Conservation (phyloP, 2,888 invertebrate genomes). For the Caenorhabditis macrosperma region DNA sequence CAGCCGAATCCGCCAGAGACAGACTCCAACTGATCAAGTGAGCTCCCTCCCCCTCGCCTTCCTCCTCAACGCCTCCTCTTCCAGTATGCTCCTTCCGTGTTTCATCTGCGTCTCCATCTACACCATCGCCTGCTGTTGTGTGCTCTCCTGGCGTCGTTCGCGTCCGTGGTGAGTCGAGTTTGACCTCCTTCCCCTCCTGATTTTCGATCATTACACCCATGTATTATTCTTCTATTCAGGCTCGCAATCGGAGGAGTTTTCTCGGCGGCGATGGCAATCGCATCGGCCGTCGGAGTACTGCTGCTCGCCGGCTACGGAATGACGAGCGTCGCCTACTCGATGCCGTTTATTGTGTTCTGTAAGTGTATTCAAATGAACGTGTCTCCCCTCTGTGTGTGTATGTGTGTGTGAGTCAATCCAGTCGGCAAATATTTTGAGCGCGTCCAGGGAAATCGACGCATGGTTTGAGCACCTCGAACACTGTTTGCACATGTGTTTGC, state of each 20-base stretch:
- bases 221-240: constrained; percentile 54
- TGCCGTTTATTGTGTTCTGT: constrained; percentile 81
- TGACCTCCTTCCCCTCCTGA: background rate
- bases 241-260: constrained; percentile 86
- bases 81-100: constrained; percentile 77
- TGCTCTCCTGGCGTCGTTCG: constrained; percentile 88
- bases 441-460: constrained; percentile 15
- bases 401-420: constrained; percentile 49
- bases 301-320: constrained; percentile 86
- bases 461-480: constrained; percentile 16
- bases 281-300: constrained; percentile 90
- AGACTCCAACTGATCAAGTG: constrained; percentile 74
- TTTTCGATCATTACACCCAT: background rate
- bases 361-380: constrained; percentile 59
- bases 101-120: constrained; percentile 78
- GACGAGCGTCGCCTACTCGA: constrained; percentile 79
- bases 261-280: constrained; percentile 92
- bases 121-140: constrained; percentile 77
- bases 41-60: background rate
- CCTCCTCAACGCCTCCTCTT: constrained; percentile 13
- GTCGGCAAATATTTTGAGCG: constrained; percentile 50
- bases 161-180: constrained; percentile 86
- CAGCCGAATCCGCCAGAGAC: constrained; percentile 77
- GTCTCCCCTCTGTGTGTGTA: constrained; percentile 4
- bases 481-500: constrained; percentile 49